Conservation (phyloP, 2,888 invertebrate genomes). For the Chaitophorus viminalis region DNA sequence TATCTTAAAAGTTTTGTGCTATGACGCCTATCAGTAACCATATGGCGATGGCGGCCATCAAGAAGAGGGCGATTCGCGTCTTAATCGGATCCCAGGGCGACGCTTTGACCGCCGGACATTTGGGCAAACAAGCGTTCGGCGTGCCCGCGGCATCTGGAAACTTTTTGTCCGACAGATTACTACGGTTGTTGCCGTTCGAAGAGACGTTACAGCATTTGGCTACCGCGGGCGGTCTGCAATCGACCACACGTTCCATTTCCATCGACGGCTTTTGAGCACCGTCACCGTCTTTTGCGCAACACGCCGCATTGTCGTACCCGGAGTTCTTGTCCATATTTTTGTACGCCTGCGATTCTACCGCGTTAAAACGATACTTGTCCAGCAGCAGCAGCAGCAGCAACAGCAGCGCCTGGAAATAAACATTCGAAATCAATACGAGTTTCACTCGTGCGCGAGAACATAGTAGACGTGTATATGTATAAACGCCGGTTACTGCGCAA, state of each 20-base stretch:
- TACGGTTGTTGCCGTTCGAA: background rate
- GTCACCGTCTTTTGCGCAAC: too few relatives aligned
- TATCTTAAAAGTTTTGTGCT: background rate
- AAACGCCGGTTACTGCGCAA: too few relatives aligned
- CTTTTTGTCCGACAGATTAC: background rate
- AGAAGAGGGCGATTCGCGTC: background rate
- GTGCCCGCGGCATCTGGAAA: too few relatives aligned
- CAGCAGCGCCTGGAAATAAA: background rate
- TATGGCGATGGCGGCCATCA: background rate
- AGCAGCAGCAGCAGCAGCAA: too few relatives aligned
- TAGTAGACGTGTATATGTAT: too few relatives aligned
- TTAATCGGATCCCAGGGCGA: slow-evolving; percentile 44
- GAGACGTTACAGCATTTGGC: background rate
- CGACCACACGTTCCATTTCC: slow-evolving; percentile 18
- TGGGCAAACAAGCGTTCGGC: background rate
- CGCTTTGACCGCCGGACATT: slow-evolving; percentile 34
- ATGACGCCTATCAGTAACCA: slow-evolving; percentile 12
- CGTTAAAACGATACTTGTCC: too few relatives aligned
- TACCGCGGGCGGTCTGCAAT: background rate
- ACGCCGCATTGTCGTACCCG: background rate
- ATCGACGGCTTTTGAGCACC: background rate
- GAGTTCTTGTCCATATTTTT: background rate
- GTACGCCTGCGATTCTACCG: too few relatives aligned
- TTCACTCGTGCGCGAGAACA: too few relatives aligned
- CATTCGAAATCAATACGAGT: too few relatives aligned